These are phyloP conservation scores for Meiosimyza platycephala DNA, from an alignment of 2,888 invertebrate genomes.

Conservation along the genomic window DNA sequence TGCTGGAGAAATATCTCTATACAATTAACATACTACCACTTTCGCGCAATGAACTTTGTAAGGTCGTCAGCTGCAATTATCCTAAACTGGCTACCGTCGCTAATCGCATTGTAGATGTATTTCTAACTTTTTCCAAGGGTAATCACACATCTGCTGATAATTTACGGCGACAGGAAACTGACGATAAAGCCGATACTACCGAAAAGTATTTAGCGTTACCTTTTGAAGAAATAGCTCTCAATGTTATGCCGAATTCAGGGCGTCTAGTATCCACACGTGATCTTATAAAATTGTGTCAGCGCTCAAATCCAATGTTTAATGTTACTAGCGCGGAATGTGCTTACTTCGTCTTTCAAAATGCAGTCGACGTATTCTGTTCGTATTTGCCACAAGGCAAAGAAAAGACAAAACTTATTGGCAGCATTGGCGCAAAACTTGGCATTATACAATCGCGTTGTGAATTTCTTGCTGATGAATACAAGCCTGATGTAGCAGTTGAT, in stretches of 20 bases:
- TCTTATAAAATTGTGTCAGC: constrained; percentile 89
- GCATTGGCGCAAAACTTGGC: constrained; percentile 84
- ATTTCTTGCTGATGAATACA: constrained; percentile 81
- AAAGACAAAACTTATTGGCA: constrained; percentile 76
- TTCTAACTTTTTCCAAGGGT: constrained; percentile 81
- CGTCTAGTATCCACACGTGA: constrained; percentile 86
- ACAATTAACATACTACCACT: constrained; percentile 85
- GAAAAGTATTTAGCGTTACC: constrained; percentile 59
- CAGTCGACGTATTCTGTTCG: constrained; percentile 90
- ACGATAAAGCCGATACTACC: constrained; percentile 55
- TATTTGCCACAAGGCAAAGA: constrained; percentile 76
- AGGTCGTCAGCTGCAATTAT: constrained; percentile 77
- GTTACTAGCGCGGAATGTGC: constrained; percentile 72
- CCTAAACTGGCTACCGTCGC: constrained; percentile 79
- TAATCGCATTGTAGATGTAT: constrained; percentile 84
- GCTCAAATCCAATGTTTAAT: constrained; percentile 80
- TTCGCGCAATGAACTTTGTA: constrained; percentile 78
- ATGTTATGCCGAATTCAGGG: constrained; percentile 64
- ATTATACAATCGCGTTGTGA: constrained; percentile 85
- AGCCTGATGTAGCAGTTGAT: constrained; percentile 78
- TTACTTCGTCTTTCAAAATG: constrained; percentile 79
- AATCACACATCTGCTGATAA: constrained; percentile 70
- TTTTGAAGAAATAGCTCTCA: constrained; percentile 55
- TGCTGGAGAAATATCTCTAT: constrained; percentile 85
- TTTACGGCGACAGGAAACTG: constrained; percentile 64